Percentiles rank a stretch among this genome's conserved stretches.
phyloP scores from a whole-genome alignment of 2,113 vertebrate genomes.

The Ancistrus triradiatus region DNA sequence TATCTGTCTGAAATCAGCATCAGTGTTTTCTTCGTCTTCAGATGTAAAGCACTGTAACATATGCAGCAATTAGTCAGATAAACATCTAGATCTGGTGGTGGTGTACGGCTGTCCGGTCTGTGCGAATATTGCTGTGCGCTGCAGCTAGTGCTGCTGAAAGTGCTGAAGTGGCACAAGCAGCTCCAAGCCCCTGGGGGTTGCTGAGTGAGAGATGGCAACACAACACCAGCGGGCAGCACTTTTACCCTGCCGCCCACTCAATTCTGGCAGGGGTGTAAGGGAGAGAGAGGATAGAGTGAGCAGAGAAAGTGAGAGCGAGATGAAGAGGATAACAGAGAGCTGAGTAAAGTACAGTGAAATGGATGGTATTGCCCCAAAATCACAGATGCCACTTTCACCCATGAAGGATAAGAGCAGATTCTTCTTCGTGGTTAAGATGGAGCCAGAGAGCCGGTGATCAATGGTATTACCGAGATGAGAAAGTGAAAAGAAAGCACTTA shows the following conservation, averaged over 20 bases:
- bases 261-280: no score
- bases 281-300: no score
- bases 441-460: neutral
- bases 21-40: neutral
- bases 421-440: conserved; percentile 1
- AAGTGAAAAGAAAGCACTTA: conserved; percentile 14
- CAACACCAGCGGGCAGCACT: conserved; percentile 12
- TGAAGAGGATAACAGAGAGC: neutral
- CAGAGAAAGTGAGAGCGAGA: neutral
- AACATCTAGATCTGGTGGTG: neutral
- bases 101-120: conserved; percentile 7
- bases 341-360: neutral
- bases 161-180: conserved; percentile 22
- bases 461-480: conserved; percentile 10
- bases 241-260: conserved; percentile 11
- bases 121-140: conserved; percentile 15
- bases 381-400: neutral
- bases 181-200: conserved; percentile 1
- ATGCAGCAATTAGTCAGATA: neutral
- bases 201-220: conserved; percentile 15
- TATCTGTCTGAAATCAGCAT: neutral
- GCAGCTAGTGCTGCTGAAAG: conserved; percentile 9
- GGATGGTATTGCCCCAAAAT: conserved; percentile 10
- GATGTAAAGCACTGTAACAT: neutral
- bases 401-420: conserved; percentile 4